These are phyloP conservation scores for Sympetrum striolatum DNA, from an alignment of 2,888 invertebrate species.

Conservation along the genomic window DNA sequence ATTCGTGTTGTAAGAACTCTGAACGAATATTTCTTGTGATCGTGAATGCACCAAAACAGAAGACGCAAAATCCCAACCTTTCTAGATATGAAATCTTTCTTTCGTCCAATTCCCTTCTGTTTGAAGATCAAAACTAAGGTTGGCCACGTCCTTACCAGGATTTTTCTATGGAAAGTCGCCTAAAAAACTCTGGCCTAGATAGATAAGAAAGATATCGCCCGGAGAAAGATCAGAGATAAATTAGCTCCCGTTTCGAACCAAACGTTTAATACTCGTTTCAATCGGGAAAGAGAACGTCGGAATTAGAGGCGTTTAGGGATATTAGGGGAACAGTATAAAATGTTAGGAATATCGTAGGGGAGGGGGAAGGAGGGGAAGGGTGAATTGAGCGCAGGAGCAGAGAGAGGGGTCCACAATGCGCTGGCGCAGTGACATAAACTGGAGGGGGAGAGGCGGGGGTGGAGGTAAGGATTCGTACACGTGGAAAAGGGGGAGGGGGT, in stretches of 20 bases:
- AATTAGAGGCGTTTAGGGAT: not conserved
- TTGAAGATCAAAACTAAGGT: too few relatives aligned
- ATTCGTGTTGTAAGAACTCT: too few relatives aligned
- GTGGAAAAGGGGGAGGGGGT: not conserved
- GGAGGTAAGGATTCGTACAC: not conserved
- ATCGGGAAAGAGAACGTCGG: too few relatives aligned
- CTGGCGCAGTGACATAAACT: not conserved
- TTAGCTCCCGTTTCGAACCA: too few relatives aligned
- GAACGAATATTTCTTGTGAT: too few relatives aligned
- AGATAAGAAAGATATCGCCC: not conserved
- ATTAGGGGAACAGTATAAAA: not conserved
- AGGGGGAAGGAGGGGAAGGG: not conserved
- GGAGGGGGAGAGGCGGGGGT: not conserved
- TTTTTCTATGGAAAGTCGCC: too few relatives aligned
- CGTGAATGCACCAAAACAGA: too few relatives aligned
- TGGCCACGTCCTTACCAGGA: too few relatives aligned
- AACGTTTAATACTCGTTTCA: too few relatives aligned
- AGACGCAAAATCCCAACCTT: too few relatives aligned
- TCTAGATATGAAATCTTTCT: too few relatives aligned
- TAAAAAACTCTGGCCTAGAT: not conserved
- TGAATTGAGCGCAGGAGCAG: not conserved
- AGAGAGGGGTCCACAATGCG: not conserved
- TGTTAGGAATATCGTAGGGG: not conserved
- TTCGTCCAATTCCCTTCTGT: too few relatives aligned
- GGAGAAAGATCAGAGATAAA: not conserved